Evolutionary conservation across 2,113 vertebrate genomes (phyloP).

Genomic region (Eolophus roseicapilla): DNA sequence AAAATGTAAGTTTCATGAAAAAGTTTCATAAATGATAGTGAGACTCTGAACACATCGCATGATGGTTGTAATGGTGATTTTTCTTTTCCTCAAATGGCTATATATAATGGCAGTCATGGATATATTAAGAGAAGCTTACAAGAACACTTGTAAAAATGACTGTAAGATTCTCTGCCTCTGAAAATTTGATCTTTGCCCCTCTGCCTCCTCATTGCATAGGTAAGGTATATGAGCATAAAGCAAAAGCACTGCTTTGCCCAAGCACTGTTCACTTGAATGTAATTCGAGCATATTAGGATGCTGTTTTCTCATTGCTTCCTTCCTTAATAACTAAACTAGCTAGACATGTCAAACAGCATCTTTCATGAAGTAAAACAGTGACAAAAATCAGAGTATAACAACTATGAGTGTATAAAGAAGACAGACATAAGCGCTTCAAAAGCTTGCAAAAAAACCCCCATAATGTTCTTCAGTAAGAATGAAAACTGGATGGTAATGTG

Average conservation of each 20-base stretch:
- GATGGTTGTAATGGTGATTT: neutral
- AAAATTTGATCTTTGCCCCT: neutral
- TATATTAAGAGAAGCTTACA: neutral
- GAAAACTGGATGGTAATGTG: neutral
- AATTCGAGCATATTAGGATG: neutral
- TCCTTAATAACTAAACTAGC: neutral
- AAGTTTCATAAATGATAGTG: neutral
- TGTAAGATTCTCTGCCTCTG: neutral
- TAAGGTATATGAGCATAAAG: neutral
- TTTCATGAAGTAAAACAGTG: slow-evolving; percentile 20
- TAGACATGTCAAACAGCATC: neutral
- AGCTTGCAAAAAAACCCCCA: neutral
- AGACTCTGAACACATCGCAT: neutral
- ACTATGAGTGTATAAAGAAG: neutral
- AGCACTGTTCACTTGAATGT: neutral
- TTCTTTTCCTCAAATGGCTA: neutral
- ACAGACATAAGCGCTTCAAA: neutral
- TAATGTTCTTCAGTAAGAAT: neutral
- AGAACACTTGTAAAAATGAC: neutral
- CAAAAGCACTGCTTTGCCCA: neutral
- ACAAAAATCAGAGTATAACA: neutral
- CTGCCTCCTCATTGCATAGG: neutral
- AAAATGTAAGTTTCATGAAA: neutral
- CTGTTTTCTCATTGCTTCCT: neutral
- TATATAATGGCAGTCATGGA: neutral